phyloP scores from a whole-genome alignment of 2,888 invertebrate species.

The Drosophila bunnanda region DNA sequence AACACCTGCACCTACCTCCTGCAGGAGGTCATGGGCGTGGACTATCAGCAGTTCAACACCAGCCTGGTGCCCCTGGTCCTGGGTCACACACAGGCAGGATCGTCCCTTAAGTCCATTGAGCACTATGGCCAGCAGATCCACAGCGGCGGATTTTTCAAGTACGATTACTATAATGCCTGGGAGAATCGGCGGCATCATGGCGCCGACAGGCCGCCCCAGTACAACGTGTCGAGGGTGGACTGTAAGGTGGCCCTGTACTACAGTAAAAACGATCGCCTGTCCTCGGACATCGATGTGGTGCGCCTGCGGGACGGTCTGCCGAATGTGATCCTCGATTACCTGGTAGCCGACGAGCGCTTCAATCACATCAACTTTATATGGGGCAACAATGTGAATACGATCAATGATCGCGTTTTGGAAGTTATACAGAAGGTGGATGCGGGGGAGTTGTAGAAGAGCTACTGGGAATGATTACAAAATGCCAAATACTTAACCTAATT shows the following conservation, averaged over 20 bases:
- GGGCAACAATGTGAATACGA: slow-evolving; percentile 50
- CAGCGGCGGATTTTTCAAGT: slow-evolving; percentile 84
- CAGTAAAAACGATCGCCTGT: slow-evolving; percentile 83
- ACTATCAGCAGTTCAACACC: slow-evolving; percentile 83
- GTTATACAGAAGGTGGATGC: slow-evolving; percentile 57
- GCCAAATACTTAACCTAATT: neutral
- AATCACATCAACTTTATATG: slow-evolving; percentile 56
- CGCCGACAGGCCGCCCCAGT: slow-evolving; percentile 81
- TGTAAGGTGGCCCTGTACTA: slow-evolving; percentile 83
- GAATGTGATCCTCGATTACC: slow-evolving; percentile 65
- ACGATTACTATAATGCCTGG: slow-evolving; percentile 85
- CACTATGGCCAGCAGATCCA: slow-evolving; percentile 86
- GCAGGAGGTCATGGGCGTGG: slow-evolving; percentile 85
- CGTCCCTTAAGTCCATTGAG: slow-evolving; percentile 85
- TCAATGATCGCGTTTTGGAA: slow-evolving; percentile 50
- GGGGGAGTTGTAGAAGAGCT: slow-evolving; percentile 44
- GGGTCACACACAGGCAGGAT: slow-evolving; percentile 87
- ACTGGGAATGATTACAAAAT: too few relatives aligned
- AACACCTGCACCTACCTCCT: slow-evolving; percentile 80
- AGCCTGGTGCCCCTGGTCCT: slow-evolving; percentile 86
- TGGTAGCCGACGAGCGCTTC: slow-evolving; percentile 45
- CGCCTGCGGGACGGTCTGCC: slow-evolving; percentile 59
- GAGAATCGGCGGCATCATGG: slow-evolving; percentile 50
- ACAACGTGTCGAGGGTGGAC: slow-evolving; percentile 84
- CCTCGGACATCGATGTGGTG: slow-evolving; percentile 81